Conservation (phyloP, 2,797 vertebrate genomes). For the Parauchenoglanis ngamensis region DNA sequence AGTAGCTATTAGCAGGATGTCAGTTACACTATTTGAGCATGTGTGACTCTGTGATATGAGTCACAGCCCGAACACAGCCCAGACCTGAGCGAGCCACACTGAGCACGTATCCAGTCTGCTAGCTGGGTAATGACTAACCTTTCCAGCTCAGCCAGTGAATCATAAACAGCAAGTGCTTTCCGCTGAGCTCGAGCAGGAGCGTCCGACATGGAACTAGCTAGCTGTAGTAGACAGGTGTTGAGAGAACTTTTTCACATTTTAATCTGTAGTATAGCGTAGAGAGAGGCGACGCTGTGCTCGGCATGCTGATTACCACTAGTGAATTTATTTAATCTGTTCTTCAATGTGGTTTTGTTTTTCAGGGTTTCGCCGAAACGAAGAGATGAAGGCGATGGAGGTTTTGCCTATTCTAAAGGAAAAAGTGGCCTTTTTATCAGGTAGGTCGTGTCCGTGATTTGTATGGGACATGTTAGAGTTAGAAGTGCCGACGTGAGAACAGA, state of each 20-base stretch:
- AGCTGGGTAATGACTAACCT: constrained; percentile 45
- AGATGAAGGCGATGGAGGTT: constrained; percentile 98
- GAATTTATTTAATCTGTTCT: not conserved
- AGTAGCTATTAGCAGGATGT: constrained; percentile 10
- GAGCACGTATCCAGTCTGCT: constrained; percentile 42
- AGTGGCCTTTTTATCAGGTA: constrained; percentile 97
- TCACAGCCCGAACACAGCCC: constrained; percentile 19
- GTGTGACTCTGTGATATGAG: constrained; percentile 34
- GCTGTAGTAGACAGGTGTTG: not conserved
- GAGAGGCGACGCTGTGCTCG: not conserved
- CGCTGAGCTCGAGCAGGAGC: constrained; percentile 37
- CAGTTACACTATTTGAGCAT: constrained; percentile 12
- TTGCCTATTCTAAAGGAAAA: constrained; percentile 98
- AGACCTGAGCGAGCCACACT: constrained; percentile 18
- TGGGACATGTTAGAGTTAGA: not conserved
- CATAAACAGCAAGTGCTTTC: constrained; percentile 48
- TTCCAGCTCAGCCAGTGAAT: constrained; percentile 47
- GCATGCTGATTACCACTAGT: no score
- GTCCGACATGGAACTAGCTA: constrained; percentile 11
- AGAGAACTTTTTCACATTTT: not conserved
- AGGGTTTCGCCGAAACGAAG: constrained; percentile 97
- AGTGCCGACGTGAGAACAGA: not conserved
- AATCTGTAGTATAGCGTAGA: not conserved
- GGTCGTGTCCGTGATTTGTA: constrained; percentile 20
- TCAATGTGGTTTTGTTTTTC: constrained; percentile 26